phyloP scores from a whole-genome alignment of 2,888 invertebrate species.

The Leucozona laternaria region DNA sequence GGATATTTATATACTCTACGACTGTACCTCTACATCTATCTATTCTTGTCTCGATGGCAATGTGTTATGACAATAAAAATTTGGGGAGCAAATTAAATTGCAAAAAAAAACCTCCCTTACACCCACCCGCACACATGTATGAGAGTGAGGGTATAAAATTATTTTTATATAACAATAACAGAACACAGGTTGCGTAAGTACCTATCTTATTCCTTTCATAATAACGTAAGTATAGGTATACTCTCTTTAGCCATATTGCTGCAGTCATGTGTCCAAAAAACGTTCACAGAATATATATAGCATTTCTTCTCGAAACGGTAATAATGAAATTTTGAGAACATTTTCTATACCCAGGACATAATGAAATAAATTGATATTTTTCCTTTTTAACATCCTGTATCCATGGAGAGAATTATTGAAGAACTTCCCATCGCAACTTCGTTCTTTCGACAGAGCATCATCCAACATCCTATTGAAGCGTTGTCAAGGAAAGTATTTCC shows the following conservation, averaged over 20 bases:
- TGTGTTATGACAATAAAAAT: conserved; percentile 65
- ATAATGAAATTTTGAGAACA: conserved; percentile 68
- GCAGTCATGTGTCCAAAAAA: conserved; percentile 51
- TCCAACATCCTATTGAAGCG: neutral
- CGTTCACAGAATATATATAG: neutral
- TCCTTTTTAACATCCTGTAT: conserved; percentile 39
- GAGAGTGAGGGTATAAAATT: conserved; percentile 1
- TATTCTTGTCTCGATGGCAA: conserved; percentile 69
- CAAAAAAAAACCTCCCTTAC: conserved; percentile 10
- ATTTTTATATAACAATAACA: conserved; percentile 37
- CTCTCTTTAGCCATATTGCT: neutral
- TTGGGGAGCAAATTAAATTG: conserved; percentile 47
- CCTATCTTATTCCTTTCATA: neutral
- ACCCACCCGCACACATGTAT: neutral
- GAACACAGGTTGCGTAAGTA: conserved; percentile 64
- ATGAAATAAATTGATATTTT: conserved; percentile 75
- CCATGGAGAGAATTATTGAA: conserved; percentile 43
- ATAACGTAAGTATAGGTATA: neutral
- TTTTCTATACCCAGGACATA: conserved; percentile 47
- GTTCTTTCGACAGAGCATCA: neutral
- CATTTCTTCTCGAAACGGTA: conserved; percentile 27
- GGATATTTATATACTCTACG: too few species aligned
- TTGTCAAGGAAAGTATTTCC: conserved; percentile 8
- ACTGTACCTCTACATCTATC: conserved; percentile 11
- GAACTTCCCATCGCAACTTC: conserved; percentile 1